phyloP scores from a whole-genome alignment of 2,113 vertebrate genomes.

The human (Homo sapiens) region GRCh38 chr15:31207001-31207500 shows the following conservation, averaged over 20 bases:
- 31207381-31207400: background rate
- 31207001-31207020: background rate
- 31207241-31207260: background rate
- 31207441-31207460: background rate
- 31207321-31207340: background rate
- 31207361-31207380: background rate
- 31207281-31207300: background rate
- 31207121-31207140: background rate
- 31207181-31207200: background rate
- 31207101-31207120: background rate
- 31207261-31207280: background rate
- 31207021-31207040: background rate
- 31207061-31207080: background rate
- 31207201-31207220: background rate
- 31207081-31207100: background rate
- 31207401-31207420: background rate
- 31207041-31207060: background rate
- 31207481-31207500: too few relatives aligned
- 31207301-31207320: background rate
- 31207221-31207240: background rate
- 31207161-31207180: background rate
- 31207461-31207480: background rate
- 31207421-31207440: background rate
- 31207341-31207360: background rate
- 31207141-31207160: background rate